These are phyloP conservation scores for Saturnia pavonia DNA, from an alignment of 2,888 invertebrate genomes.

Conservation along the genomic window DNA sequence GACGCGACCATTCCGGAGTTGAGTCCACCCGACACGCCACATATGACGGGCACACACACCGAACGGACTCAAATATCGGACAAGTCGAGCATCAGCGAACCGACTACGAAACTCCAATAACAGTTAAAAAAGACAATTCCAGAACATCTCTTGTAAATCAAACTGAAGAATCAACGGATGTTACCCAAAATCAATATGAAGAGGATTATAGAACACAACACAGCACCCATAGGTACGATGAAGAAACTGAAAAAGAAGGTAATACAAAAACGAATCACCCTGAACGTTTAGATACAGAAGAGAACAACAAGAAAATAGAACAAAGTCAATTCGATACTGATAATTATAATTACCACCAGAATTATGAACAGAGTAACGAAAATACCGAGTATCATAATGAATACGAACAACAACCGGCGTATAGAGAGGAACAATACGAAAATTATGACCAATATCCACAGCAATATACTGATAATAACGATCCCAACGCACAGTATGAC, in stretches of 20 bases:
- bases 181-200: slow-evolving; percentile 21
- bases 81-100: slow-evolving; percentile 43
- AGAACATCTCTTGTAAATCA: slow-evolving; percentile 32
- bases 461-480: slow-evolving; percentile 41
- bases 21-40: slow-evolving; percentile 69
- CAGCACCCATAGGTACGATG: slow-evolving; percentile 21
- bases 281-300: slow-evolving; percentile 33
- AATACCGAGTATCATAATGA: slow-evolving; percentile 36
- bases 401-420: slow-evolving; percentile 47
- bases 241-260: slow-evolving; percentile 29
- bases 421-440: slow-evolving; percentile 57
- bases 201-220: slow-evolving; percentile 28
- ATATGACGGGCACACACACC: slow-evolving; percentile 51
- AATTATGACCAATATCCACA: slow-evolving; percentile 61
- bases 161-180: slow-evolving; percentile 28
- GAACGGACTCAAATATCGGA: slow-evolving; percentile 45
- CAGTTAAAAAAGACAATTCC: slow-evolving; percentile 45
- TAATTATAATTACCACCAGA: slow-evolving; percentile 48
- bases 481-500: slow-evolving; percentile 57
- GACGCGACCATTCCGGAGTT: slow-evolving; percentile 70
- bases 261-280: slow-evolving; percentile 29
- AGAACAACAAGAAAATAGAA: slow-evolving; percentile 47
- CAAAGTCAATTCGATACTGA: slow-evolving; percentile 35
- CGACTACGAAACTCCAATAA: slow-evolving; percentile 45
- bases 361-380: slow-evolving; percentile 37